Base-by-base conservation (phyloP, 2,113 vertebrate genomes). In the Carassius auratus region DNA sequence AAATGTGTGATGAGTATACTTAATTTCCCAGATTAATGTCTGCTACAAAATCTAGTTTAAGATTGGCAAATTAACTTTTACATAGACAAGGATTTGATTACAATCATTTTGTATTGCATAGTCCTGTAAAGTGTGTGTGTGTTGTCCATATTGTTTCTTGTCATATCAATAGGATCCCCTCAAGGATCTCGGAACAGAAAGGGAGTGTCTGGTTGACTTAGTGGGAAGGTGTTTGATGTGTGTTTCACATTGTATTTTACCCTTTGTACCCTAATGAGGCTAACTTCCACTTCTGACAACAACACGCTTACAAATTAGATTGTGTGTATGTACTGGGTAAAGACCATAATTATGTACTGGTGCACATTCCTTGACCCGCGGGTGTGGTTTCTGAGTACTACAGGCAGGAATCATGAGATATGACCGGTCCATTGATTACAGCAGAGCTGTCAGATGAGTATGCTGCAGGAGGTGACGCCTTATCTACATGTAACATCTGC, bases 151-250 rank as follows among this genome's bases (percentile, higher is more conserved):
- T 36, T 21, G 12, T 52, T 76, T 23, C 30, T 2, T 76, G 75
- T 52, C 12, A 19, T n/a, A n/a, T 33, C 55, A n/a, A 9, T 42
- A 12, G 2, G 33, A 15, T 61, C 76, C 0, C 50, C 23, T 68
- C 10, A 81, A 81, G 61, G 79, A 64, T 50, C 55, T 78, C 21
- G 90, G 75, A 81, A 90, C 80, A 50, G 74, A n/a, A 26, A 57
- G 84, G 90, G 91, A 86, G 91, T 89, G 91, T 84, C 87, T 89
- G 79, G 89, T 93, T 94, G 90, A 94, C 92, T 92, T 93, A 90
- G 59, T 89, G 90, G 91, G 84, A 55, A 81, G 82, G 84, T 64
- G 90, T 82, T 86, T 85, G 86, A 76, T 19, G 9, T 61, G 66
- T 84, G 75, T 85, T 30, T 83, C 17, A 9, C 30, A 19, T 77